phyloP scores from a whole-genome alignment of 1,140 invertebrate species.

The Brachionus angularis region DNA sequence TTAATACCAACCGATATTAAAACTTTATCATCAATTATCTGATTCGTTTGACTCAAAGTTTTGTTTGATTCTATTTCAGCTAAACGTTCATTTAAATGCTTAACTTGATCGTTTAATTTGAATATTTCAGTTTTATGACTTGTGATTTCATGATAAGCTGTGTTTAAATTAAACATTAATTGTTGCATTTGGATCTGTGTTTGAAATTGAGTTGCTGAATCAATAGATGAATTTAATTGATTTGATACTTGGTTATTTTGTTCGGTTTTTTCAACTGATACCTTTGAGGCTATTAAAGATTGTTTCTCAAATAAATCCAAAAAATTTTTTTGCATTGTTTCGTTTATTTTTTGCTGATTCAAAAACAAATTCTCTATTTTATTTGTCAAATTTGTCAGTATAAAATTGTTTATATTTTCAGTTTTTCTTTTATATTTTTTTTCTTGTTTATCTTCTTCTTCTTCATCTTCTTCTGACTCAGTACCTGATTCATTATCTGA shows the following conservation, averaged over 20 bases:
- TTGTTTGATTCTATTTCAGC: not conserved
- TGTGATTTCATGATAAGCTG: slow-evolving; percentile 27
- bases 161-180: slow-evolving; percentile 35
- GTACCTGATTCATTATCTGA: not conserved
- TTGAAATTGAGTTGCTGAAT: slow-evolving; percentile 31
- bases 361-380: not conserved
- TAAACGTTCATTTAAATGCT: not conserved
- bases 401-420: not conserved
- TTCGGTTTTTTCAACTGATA: not conserved
- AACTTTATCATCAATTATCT: too few relatives aligned
- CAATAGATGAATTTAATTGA: too few relatives aligned
- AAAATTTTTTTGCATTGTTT: slow-evolving; percentile 7
- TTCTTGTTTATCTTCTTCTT: not conserved
- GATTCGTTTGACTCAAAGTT: too few relatives aligned
- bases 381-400: not conserved
- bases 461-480: not conserved
- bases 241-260: not conserved
- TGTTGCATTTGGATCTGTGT: slow-evolving; percentile 22
- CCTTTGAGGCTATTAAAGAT: too few relatives aligned
- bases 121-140: slow-evolving; percentile 3
- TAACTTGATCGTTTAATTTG: not conserved
- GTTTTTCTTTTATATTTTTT: not conserved
- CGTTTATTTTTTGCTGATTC: slow-evolving; percentile 37
- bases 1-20: slow-evolving; percentile 2
- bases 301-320: slow-evolving; percentile 6